Evolutionary conservation across 2,888 invertebrate genomes (phyloP), one percentile per base, ranked within the genome.

Genomic region (Cerastis rubricosa): DNA sequence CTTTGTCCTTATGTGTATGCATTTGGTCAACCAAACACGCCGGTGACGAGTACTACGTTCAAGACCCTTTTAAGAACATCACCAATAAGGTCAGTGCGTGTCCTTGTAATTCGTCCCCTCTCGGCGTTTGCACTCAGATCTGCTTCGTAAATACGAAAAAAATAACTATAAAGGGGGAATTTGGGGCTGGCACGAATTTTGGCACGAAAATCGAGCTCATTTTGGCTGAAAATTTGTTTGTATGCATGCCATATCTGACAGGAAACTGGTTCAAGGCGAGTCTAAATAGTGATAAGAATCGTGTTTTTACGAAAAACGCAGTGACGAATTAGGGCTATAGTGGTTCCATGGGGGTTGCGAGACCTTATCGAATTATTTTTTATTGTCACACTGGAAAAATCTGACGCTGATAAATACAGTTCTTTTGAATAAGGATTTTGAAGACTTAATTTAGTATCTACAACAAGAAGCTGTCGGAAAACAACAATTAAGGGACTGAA

Each of bases 241-340:
- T 78, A 68, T 79, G 66, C 80, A 75, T 70, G 81, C 74, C 76
- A 76, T 80, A 72, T 85, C 63, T 61, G 75, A 64, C 68, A 77
- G 76, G 74, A 76, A 86, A 88, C 45, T 80, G 64, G 81, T 79
- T 86, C 87, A 85, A 88, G 85, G 88, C 67, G 77, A 86, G 57
- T 76, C 76, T 76, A 83, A 85, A 82, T 71, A 75, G 51, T 82
- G 80, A 87, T 82, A 83, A 40, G 73, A 77, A 79, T 85, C 75
- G 11, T 25, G 67, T 70, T 84, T 70, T 72, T 66, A 80, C 72
- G 76, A 78, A 87, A 45, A 82, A 81, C 66, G 45, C 51, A 74
- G 66, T 80, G 72, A 84, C 76, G 78, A 83, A 85, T 85, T 69
- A 83, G 78, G 22, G 3, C 19, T 59, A 80, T 73, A 63, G 64